A percentile compares a stretch with the other conserved stretches of the same genome.
Conservation (phyloP, 2,797 vertebrate species). For the Amblyraja radiata region DNA sequence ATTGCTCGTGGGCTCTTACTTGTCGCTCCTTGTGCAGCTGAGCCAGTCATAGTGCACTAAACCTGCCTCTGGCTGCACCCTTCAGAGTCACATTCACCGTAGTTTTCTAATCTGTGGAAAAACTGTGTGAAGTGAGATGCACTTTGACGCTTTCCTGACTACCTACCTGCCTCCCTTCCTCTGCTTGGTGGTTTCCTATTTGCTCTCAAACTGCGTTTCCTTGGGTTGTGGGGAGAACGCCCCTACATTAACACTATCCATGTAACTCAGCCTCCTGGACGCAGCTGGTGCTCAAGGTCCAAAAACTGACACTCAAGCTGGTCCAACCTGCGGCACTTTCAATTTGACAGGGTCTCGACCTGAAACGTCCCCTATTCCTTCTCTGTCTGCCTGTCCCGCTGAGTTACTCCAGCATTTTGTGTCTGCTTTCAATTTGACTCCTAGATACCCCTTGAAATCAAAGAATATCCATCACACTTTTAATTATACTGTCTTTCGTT, state of each 20-base stretch:
- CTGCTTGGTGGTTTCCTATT: background rate
- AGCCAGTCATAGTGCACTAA: too few relatives aligned
- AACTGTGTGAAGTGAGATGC: background rate
- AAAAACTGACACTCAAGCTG: background rate
- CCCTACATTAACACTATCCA: background rate
- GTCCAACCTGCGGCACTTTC: background rate
- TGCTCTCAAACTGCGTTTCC: background rate
- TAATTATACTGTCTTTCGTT: too few relatives aligned
- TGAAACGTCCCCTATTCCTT: too few relatives aligned
- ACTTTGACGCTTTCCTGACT: background rate
- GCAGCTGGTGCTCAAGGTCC: background rate
- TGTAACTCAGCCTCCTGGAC: background rate
- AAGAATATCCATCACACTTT: too few relatives aligned
- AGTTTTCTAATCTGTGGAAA: background rate
- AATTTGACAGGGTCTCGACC: too few relatives aligned
- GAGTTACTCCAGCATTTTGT: too few relatives aligned
- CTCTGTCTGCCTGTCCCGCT: too few relatives aligned
- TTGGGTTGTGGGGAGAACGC: too few relatives aligned
- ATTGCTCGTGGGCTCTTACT: too few relatives aligned
- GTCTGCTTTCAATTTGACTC: too few relatives aligned
- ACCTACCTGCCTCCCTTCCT: background rate
- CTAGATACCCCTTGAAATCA: too few relatives aligned
- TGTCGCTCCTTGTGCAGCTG: background rate
- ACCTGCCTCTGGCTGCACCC: background rate
- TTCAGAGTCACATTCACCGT: background rate